Base-by-base conservation (phyloP, 1,140 invertebrate species). In the Acyrthosiphon pisum region DNA sequence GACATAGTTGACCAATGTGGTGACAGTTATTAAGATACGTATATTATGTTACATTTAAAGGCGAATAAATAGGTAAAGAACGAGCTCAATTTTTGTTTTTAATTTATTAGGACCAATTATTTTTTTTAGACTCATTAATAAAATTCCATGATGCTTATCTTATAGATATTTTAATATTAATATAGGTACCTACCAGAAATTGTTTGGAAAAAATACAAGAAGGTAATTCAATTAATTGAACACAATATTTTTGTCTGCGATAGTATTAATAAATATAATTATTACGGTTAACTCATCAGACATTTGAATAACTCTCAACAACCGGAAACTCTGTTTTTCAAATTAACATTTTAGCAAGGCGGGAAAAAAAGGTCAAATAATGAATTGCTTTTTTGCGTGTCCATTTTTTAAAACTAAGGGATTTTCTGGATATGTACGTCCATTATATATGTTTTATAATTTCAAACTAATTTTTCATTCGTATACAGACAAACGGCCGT, bases 341-440 rank as follows among this genome's bases (percentile, higher is more conserved):
- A 91, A 81, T 91, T 81, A 91, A 81, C 37, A 91, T 76, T 81
- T 91, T 91, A 35, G n/a, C 37, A 37, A 83, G 37, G 53, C 44
- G 30, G 60, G 46, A 50, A 81, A 91, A 91, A 91, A 83, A 22
- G 60, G 23, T 35, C 22, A 91, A 81, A 76, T 83, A 83, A 91
- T 91, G 8, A 83, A 91, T 91, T 91, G 44, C 68, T 81, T 81
- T 91, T 83, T 91, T 37, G 90, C 68, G 68, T 83, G 90, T 35
- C 0, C 30, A 23, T 91, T 91, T 83, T 91, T 48, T 91, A 50
- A 53, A 91, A 91, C 56, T 3, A 76, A n/a, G 30, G 68, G 68
- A 26, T 50, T 48, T 81, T 91, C 44, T 83, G 22, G 30, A 6
- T 83, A 68, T 68, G 11, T n/a, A 68, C 60, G 60, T 68, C 60